Evolutionary conservation across 2,797 vertebrate genomes (phyloP).

Genomic region (Spheniscus humboldti): DNA sequence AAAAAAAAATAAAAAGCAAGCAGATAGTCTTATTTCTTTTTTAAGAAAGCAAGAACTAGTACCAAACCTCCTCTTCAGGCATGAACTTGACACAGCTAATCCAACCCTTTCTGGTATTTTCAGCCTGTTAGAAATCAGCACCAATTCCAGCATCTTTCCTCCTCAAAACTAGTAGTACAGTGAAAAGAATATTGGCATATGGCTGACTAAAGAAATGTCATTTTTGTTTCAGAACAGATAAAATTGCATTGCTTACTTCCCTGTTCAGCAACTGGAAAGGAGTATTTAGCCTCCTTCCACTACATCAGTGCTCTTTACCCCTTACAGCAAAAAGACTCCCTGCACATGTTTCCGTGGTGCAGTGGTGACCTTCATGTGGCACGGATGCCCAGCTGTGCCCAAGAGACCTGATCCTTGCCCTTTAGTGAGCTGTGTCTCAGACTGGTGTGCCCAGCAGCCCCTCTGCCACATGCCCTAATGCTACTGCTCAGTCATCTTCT

Average conservation of each 20-base stretch:
- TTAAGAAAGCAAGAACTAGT: not conserved
- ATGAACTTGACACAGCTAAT: not conserved
- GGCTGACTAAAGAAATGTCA: not conserved
- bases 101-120: not conserved
- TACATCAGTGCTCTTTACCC: not conserved
- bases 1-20: not conserved
- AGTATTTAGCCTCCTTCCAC: not conserved
- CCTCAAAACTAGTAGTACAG: not conserved
- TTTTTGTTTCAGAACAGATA: not conserved
- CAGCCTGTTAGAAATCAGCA: not conserved
- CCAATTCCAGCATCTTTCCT: not conserved
- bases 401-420: not conserved
- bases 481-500: not conserved
- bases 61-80: not conserved
- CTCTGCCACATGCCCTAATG: not conserved
- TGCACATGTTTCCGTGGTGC: not conserved
- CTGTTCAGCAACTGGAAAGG: not conserved
- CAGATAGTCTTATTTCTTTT: not conserved
- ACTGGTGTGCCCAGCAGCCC: not conserved
- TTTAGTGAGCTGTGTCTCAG: not conserved
- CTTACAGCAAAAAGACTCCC: not conserved
- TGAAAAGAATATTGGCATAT: not conserved
- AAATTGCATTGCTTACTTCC: not conserved
- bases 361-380: accelerated
- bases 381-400: accelerated